Base-by-base conservation (phyloP, 2,888 invertebrate species). In the Crocallis elinguaria region DNA sequence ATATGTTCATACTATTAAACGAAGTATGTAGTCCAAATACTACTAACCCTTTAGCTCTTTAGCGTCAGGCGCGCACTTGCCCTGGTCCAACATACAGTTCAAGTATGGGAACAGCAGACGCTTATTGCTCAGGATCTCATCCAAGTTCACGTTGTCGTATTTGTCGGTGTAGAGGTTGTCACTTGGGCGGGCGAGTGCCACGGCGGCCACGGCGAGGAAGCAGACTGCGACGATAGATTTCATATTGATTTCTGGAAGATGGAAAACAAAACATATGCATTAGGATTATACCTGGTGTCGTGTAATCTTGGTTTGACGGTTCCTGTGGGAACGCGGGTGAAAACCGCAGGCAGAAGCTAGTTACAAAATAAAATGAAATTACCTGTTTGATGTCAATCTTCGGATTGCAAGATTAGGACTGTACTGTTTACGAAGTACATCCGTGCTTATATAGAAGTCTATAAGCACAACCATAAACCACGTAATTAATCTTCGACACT, bases 141-240 rank as follows among this genome's bases (percentile, higher is more conserved):
- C 94, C 49, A 96, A 50, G 72, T 96, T 88, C 14, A 95, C 76
- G 69, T 93, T 93, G 74, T 95, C 95, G 60, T 93, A 96, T 58
- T 92, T 93, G 46, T 93, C 92, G 8, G 94, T 94, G 77, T 95
- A 86, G 0, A 66, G 56, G 0, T 75, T 77, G 0, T 68, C 67
- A 0, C 19, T 5, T 4, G 82, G 80, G 1, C 69, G 71, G 0
- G 79, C 78, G 0, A 61, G 37, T 1, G 79, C 74, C 14, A 77
- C 68, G 19, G 79, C 62, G 35, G 74, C 77, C 39, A 84, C 38
- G 1, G 69, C 63, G 50, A 75, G 53, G 55, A 77, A 50, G 38
- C 63, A 46, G 30, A 74, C 68, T 73, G 73, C 73, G 3, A 59
- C 72, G 57, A 29, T 13, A 2, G 2, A 2, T 39, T 39, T 39